phyloP scores from a whole-genome alignment of 1,140 invertebrate genomes.

The Trichonephila clavipes region DNA sequence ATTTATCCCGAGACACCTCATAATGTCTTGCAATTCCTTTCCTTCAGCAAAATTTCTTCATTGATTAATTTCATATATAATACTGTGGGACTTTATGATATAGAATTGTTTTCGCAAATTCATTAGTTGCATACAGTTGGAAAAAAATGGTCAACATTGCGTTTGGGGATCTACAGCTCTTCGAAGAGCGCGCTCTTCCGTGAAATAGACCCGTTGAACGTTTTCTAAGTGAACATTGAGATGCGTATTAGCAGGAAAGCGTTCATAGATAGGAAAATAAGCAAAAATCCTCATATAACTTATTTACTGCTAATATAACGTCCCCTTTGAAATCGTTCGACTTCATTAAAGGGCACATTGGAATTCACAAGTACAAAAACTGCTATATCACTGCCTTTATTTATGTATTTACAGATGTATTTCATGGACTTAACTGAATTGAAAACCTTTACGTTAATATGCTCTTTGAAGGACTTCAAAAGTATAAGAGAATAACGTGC shows the following conservation, averaged over 20 bases:
- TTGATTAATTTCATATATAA: conserved; percentile 79
- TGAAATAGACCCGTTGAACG: background rate
- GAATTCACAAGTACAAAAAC: conserved; percentile 67
- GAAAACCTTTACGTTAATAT: conserved; percentile 78
- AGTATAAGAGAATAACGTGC: conserved; percentile 66
- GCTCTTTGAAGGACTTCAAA: conserved; percentile 73
- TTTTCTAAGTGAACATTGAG: background rate
- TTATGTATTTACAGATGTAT: conserved; percentile 74
- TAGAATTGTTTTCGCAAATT: conserved; percentile 78
- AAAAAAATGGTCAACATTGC: conserved; percentile 81
- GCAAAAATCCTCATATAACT: conserved; percentile 77
- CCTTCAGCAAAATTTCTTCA: conserved; percentile 1
- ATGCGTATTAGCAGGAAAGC: background rate
- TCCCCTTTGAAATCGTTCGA: conserved; percentile 74
- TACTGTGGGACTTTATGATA: conserved; percentile 79
- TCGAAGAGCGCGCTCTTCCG: conserved; percentile 78
- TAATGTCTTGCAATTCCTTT: background rate
- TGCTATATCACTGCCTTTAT: conserved; percentile 78
- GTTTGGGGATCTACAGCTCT: conserved; percentile 79
- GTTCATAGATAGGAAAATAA: conserved; percentile 1
- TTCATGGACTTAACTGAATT: conserved; percentile 73
- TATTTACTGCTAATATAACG: conserved; percentile 78
- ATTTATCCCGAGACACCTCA: background rate
- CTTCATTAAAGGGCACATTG: conserved; percentile 78
- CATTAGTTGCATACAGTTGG: conserved; percentile 79